Evolutionary conservation across 92 coral and sea anemone genomes (phyloP), one percentile per base, ranked within the genome.

Genomic region (Zoanthus solanderi): DNA sequence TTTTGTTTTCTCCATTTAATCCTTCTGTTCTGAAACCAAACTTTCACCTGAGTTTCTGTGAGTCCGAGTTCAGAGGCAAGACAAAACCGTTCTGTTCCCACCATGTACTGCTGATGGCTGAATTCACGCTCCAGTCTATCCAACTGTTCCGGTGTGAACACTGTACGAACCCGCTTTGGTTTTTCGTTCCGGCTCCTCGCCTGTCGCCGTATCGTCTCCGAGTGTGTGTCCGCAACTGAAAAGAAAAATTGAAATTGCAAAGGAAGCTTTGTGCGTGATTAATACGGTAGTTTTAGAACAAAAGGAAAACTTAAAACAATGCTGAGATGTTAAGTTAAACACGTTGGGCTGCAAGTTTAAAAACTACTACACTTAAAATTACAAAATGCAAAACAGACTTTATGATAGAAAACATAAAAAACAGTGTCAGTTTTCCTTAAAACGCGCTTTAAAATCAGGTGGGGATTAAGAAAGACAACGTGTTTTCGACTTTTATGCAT

Each of bases 11-110:
- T 88, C 98, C 98, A 94, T 76, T 94, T 94, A 48, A 94, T 94
- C 84, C 98, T 88, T 83, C 98, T 75, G 84, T 94, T 94, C 88
- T 94, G 98, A 81, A 94, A 94, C 98, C 98, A 94, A 58, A 94
- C 93, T 76, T 94, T 94, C 11, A 94, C 98, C 72, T 94, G 98
- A 14, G 98, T 94, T 85, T 94, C 98, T n/a, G 92, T 90, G 11
- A 94, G 93, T 23, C 95, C 94, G 8, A 94, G 94, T 75, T 90
- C 95, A 12, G 92, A 63, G 0, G 98, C 98, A 53, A 94, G 94
- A 54, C 90, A 92, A 72, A 90, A 91, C 23, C 95, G 78, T 65
- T 94, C 95, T 6, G 98, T 83, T 2, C 95, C 98, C 8, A 94
- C 98, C 15, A 94, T 88, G 86, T 94, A 94, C 65, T 94, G 98